Conservation (phyloP, 2,888 invertebrate genomes). For the Thymelicus lineola region DNA sequence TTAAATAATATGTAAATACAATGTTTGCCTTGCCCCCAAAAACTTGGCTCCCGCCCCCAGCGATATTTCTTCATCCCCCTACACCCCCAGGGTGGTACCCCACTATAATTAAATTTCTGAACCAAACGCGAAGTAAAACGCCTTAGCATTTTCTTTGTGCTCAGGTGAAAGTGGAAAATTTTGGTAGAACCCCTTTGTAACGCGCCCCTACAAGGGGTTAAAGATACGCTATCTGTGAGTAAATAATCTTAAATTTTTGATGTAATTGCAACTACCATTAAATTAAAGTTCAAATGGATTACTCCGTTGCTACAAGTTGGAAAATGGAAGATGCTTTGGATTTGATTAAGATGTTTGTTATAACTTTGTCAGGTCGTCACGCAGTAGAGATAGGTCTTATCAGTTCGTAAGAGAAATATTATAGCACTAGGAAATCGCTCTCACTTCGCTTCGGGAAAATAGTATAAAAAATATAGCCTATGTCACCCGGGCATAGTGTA, state of each 20-base stretch:
- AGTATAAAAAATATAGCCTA: too few species aligned
- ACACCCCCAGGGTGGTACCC: constrained; percentile 52
- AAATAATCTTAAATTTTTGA: constrained; percentile 36
- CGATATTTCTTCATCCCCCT: constrained; percentile 69
- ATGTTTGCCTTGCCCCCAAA: constrained; percentile 76
- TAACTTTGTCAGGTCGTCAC: too few species aligned
- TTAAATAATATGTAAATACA: constrained; percentile 82
- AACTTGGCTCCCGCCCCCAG: constrained; percentile 60
- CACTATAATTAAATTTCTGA: constrained; percentile 81
- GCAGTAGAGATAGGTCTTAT: too few species aligned
- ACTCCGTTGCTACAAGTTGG: neutral
- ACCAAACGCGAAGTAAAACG: constrained; percentile 65
- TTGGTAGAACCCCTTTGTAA: constrained; percentile 27
- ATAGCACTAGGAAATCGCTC: too few species aligned
- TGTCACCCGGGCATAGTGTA: too few species aligned
- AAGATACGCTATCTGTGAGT: constrained; percentile 14
- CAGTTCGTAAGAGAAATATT: too few species aligned
- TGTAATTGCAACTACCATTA: constrained; percentile 11
- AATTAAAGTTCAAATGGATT: constrained; percentile 1
- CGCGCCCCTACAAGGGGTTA: neutral
- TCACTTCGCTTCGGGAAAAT: too few species aligned
- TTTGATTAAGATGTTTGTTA: too few species aligned
- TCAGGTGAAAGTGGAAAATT: constrained; percentile 50
- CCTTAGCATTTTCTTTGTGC: constrained; percentile 78
- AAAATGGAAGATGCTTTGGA: too few species aligned